Conservation (phyloP, 2,113 vertebrate species). For the Paralichthys olivaceus region DNA sequence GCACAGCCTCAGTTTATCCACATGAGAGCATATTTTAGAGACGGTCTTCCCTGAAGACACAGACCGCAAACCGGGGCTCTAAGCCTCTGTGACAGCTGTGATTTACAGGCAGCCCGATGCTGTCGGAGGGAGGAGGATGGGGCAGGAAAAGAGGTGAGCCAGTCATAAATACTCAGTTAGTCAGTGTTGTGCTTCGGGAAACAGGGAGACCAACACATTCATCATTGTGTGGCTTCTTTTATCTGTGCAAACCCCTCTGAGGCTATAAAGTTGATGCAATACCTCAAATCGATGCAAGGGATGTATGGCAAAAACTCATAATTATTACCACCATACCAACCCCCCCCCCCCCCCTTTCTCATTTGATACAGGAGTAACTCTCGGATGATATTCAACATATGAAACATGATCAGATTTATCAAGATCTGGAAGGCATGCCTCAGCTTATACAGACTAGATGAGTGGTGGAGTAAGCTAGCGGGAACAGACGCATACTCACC, state of each 20-base stretch:
- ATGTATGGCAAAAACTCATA: constrained; percentile 31
- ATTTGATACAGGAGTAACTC: constrained; percentile 25
- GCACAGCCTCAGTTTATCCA: constrained; percentile 17
- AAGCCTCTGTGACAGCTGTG: constrained; percentile 50
- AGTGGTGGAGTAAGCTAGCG: not conserved
- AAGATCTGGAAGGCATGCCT: not conserved
- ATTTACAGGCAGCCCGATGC: constrained; percentile 63
- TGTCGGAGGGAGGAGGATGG: constrained; percentile 52
- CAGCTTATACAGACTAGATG: constrained; percentile 11
- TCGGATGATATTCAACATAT: constrained; percentile 7
- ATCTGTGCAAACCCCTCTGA: constrained; percentile 34
- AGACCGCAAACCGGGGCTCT: constrained; percentile 31
- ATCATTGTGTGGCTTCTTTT: constrained; percentile 60
- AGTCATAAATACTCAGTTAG: constrained; percentile 64
- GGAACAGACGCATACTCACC: constrained; percentile 77
- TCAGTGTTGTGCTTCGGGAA: constrained; percentile 55
- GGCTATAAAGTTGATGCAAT: constrained; percentile 55
- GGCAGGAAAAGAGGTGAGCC: constrained; percentile 51
- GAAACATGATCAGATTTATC: constrained; percentile 22
- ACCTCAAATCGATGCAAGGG: constrained; percentile 22
- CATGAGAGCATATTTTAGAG: constrained; percentile 31
- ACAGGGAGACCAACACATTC: constrained; percentile 41
- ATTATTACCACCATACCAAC: constrained; percentile 38
- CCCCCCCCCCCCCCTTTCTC: not conserved
- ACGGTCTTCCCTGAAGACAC: constrained; percentile 40